Evolutionary conservation across 2,888 invertebrate species (phyloP).

Genomic region (Zootermopsis nevadensis): DNA sequence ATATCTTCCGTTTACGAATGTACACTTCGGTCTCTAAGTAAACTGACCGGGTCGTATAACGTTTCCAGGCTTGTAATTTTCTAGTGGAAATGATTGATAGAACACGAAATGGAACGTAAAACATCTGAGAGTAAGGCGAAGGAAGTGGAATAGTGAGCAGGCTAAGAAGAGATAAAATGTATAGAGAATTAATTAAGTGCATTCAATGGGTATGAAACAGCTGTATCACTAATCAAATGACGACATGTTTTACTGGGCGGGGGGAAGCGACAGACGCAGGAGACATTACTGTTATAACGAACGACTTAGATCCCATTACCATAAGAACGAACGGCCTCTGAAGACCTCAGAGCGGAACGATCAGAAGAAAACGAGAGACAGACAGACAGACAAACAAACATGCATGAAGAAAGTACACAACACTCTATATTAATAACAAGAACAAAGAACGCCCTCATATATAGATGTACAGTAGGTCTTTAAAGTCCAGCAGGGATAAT

Average conservation of each 20-base stretch:
- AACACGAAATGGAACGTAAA: conserved; percentile 27
- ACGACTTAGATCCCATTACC: not conserved
- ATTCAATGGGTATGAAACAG: conserved; percentile 31
- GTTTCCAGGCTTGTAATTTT: not conserved
- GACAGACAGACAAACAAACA: not conserved
- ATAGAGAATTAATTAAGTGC: conserved; percentile 40
- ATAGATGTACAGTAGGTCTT: no score
- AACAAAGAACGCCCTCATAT: no score
- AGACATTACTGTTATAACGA: conserved; percentile 6
- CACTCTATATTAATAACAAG: not conserved
- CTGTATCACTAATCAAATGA: conserved; percentile 38
- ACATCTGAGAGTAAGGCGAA: not conserved
- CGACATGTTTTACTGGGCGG: conserved; percentile 26
- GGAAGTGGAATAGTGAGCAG: not conserved
- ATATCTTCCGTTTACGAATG: not conserved
- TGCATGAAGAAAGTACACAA: conserved; percentile 8
- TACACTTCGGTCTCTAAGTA: not conserved
- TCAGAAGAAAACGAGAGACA: not conserved
- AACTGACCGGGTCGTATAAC: not conserved
- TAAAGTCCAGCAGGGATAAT: no score
- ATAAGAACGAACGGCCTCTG: conserved; percentile 7
- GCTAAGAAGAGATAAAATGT: conserved; percentile 15
- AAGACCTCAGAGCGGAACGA: not conserved
- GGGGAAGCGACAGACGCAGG: not conserved
- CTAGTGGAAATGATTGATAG: conserved; percentile 30